A percentile compares a stretch with the other conserved stretches of the same genome.
Conservation (phyloP, 2,113 vertebrate genomes). For the Lasiurus borealis region DNA sequence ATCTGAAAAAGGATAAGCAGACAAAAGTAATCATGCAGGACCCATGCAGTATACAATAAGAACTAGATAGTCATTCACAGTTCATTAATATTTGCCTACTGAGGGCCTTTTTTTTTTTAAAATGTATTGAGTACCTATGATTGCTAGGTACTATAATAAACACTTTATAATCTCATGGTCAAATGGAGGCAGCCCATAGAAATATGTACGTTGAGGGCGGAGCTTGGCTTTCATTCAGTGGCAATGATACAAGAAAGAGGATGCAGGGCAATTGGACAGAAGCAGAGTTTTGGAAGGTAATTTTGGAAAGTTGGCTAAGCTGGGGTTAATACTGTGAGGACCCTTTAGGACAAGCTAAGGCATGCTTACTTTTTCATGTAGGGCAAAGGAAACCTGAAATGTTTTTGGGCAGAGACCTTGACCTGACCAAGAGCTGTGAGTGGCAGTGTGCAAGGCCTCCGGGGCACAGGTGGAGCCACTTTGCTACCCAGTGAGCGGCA, state of each 20-base stretch:
- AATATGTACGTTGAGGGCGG: not conserved
- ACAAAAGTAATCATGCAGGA: not conserved
- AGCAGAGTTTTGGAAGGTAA: not conserved
- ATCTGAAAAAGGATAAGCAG: not conserved
- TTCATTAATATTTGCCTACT: not conserved
- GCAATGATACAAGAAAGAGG: not conserved
- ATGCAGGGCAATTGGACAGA: not conserved
- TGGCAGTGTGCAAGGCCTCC: fast-evolving
- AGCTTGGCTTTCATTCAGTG: not conserved
- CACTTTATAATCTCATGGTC: not conserved
- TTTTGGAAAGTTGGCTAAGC: not conserved
- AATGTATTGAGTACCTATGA: not conserved
- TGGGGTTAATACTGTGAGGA: not conserved
- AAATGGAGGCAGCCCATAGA: not conserved
- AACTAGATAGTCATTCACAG: not conserved
- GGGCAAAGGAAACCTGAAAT: not conserved
- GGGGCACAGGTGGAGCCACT: not conserved
- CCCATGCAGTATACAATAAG: not conserved
- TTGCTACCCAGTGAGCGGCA: no score
- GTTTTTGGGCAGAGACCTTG: not conserved
- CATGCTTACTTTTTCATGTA: not conserved
- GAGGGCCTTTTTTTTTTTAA: not conserved
- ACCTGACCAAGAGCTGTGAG: not conserved
- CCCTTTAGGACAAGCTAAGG: not conserved
- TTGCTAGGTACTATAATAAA: not conserved